Percentiles rank a stretch among this genome's conserved stretches.
These are phyloP conservation scores for Scomber scombrus DNA, from an alignment of 2,113 vertebrate genomes.

Conservation along the genomic window DNA sequence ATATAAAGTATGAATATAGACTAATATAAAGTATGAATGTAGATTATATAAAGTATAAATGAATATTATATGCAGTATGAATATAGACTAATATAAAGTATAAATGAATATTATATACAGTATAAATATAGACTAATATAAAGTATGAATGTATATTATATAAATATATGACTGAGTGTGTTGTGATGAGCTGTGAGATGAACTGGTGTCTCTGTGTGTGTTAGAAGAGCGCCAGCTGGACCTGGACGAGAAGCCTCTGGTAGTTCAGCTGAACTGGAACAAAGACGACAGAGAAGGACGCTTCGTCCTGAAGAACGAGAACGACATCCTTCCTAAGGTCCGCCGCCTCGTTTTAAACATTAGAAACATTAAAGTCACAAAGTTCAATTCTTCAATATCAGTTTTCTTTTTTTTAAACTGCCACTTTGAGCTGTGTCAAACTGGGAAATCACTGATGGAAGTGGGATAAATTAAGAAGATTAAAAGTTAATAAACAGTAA, in stretches of 20 bases:
- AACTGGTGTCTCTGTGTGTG: conserved; percentile 49
- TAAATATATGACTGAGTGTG: not conserved
- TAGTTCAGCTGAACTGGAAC: conserved; percentile 99
- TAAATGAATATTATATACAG: not conserved
- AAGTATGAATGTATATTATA: not conserved
- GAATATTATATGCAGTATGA: not conserved
- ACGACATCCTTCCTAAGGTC: conserved; percentile 93
- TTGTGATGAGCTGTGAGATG: not conserved
- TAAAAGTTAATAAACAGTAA: too few relatives aligned
- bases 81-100: too few relatives aligned
- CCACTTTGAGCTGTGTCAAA: too few relatives aligned
- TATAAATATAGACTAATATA: too few relatives aligned
- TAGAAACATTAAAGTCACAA: too few relatives aligned
- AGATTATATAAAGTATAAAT: not conserved
- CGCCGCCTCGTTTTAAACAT: not conserved
- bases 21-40: not conserved
- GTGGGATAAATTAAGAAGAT: too few relatives aligned
- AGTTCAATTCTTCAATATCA: too few relatives aligned
- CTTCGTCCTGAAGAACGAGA: conserved; percentile 99
- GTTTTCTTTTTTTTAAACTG: too few relatives aligned
- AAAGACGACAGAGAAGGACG: conserved; percentile 98
- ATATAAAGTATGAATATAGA: too few relatives aligned
- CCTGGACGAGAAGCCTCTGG: conserved; percentile 96
- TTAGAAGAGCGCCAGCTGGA: conserved; percentile 99
- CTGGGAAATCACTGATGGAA: too few relatives aligned